Base-by-base conservation (phyloP, 2,797 vertebrate genomes). In the Adelosebastes latens region DNA sequence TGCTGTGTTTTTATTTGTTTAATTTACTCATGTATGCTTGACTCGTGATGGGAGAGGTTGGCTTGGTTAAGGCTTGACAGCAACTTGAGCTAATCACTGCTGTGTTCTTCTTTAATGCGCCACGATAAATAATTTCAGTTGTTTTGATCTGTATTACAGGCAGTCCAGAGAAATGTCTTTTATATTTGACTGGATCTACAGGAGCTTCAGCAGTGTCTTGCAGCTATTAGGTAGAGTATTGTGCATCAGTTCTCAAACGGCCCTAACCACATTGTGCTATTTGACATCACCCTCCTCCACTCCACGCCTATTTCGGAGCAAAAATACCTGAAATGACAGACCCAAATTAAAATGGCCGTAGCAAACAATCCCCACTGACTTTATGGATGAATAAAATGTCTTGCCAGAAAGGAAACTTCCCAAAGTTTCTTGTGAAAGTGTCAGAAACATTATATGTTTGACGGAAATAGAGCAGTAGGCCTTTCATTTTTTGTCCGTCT, bases 121-220 rank as follows among this genome's bases (percentile, higher is more conserved):
- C 24, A 13, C 22, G 24, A 66, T 73, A 22, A 67, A 5, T 77
- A 1, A 63, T 46, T 25, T 80, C 18, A 20, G 9, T 66, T 49
- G 6, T 63, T 22, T 70, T 69, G 14, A 56, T 91, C 34, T 91
- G 11, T 83, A n/a, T 92, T 87, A 61, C 85, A 93, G 92, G 77
- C 53, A 72, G 64, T 66, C 52, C 71, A 84, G 70, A 90, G 85
- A 89, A 75, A 96, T 96, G 96, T 96, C 96, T 85, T 96, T 96
- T 89, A 94, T 96, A 92, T 94, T 96, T 87, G 80, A 95, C 73
- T 96, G 95, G 95, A 93, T 96, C 89, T 96, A 93, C 93, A 94
- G 86, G 80, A 71, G 96, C 86, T 95, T 96, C 94, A 96, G 92
- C 89, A 92, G 91, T 75, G 95, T 96, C 68, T 82, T 96, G 70